Evolutionary conservation across 2,888 invertebrate genomes (phyloP).

Genomic region (Didymodactylos carnosus): DNA sequence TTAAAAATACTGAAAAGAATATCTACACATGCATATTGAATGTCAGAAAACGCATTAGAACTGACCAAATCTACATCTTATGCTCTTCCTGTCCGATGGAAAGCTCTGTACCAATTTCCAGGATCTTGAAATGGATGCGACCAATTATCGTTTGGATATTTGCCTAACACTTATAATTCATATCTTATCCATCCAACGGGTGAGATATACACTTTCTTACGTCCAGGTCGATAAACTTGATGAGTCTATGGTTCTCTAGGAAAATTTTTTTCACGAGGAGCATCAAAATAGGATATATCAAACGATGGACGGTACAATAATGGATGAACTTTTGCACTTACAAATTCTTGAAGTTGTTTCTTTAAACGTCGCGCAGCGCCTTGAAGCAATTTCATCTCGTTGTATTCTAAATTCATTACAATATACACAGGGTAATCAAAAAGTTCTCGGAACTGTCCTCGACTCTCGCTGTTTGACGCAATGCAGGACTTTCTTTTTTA

Average conservation of each 20-base stretch:
- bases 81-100: neutral
- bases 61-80: neutral
- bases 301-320: neutral
- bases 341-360: neutral
- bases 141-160: neutral
- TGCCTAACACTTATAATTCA: neutral
- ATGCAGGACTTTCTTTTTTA: too few species aligned
- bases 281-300: neutral
- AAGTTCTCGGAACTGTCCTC: too few species aligned
- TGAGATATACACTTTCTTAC: neutral
- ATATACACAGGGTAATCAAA: too few species aligned
- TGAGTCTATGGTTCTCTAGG: neutral
- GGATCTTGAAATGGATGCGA: neutral
- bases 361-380: neutral
- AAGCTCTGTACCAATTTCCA: neutral
- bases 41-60: neutral
- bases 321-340: neutral
- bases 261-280: neutral
- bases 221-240: neutral
- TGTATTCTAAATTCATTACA: neutral
- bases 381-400: neutral
- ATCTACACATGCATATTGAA: neutral
- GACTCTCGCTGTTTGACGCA: too few species aligned
- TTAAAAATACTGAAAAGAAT: neutral
- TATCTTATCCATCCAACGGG: neutral